phyloP scores from a whole-genome alignment of 2,888 invertebrate genomes.

The Drosophila putrida region DNA sequence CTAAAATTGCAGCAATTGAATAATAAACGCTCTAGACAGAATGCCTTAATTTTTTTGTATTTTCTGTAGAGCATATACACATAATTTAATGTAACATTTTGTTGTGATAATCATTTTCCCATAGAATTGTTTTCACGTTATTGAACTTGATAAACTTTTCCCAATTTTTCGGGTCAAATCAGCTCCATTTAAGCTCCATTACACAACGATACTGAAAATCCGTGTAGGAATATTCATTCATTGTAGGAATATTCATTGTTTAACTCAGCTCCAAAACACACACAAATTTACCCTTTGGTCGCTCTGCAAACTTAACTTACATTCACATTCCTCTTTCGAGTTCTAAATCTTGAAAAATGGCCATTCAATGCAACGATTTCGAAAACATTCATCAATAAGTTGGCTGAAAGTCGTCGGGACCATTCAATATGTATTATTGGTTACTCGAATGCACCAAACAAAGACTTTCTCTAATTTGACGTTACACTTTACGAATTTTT shows the following conservation, averaged over 20 bases:
- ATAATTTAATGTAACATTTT: too few relatives aligned
- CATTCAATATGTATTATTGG: slow-evolving; percentile 50
- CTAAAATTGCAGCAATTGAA: neutral
- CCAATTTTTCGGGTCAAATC: slow-evolving; percentile 49
- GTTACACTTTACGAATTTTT: slow-evolving; percentile 33
- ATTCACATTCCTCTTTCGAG: slow-evolving; percentile 48
- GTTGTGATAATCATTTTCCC: too few relatives aligned
- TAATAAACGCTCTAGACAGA: slow-evolving; percentile 8
- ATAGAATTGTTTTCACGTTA: slow-evolving; percentile 51
- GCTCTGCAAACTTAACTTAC: slow-evolving; percentile 19
- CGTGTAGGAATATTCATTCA: slow-evolving; percentile 7
- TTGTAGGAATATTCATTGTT: slow-evolving; percentile 54
- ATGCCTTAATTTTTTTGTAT: slow-evolving; percentile 5
- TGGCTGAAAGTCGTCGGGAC: slow-evolving; percentile 35
- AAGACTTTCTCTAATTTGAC: slow-evolving; percentile 49
- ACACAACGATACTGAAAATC: slow-evolving; percentile 44
- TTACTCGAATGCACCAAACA: slow-evolving; percentile 26
- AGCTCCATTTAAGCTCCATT: slow-evolving; percentile 72
- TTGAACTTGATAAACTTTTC: slow-evolving; percentile 58
- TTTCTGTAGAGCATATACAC: too few relatives aligned
- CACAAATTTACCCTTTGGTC: slow-evolving; percentile 7
- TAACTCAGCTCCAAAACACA: slow-evolving; percentile 31
- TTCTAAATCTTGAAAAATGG: slow-evolving; percentile 83
- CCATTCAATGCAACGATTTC: slow-evolving; percentile 78
- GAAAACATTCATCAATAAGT: slow-evolving; percentile 75